Percentiles rank a stretch among this genome's conserved stretches.
phyloP scores from a whole-genome alignment of 2,888 invertebrate genomes.

The Tigriopus californicus region DNA sequence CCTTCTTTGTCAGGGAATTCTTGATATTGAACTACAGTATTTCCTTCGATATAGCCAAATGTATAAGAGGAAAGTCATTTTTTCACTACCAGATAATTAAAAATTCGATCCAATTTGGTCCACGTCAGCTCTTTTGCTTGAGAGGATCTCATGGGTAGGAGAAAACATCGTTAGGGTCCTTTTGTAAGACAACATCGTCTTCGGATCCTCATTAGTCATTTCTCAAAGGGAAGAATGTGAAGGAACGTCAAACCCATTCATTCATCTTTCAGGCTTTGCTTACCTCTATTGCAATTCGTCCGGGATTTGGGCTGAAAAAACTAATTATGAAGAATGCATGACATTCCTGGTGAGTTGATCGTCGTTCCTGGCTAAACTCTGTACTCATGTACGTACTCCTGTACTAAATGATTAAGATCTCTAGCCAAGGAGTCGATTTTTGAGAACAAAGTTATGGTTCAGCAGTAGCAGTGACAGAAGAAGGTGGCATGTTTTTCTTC shows the following conservation, averaged over 20 bases:
- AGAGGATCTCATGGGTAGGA: neutral
- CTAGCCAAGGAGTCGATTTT: neutral
- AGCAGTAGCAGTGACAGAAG: neutral
- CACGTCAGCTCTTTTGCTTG: too few relatives aligned
- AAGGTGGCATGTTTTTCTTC: neutral
- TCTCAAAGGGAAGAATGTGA: neutral
- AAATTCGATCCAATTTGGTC: too few relatives aligned
- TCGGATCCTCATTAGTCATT: neutral
- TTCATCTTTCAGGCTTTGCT: constrained; percentile 3
- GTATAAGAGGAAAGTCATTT: too few relatives aligned
- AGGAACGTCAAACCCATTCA: neutral
- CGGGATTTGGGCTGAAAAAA: constrained; percentile 2
- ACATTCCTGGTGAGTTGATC: neutral
- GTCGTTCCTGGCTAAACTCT: neutral
- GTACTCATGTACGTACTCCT: neutral
- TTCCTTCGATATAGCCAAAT: too few relatives aligned
- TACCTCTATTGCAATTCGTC: neutral
- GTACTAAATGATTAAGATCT: too few relatives aligned
- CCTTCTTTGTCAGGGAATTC: too few relatives aligned
- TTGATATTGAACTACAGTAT: too few relatives aligned
- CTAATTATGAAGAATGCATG: constrained; percentile 8
- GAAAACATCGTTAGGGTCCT: neutral
- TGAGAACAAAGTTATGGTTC: neutral
- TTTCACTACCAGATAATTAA: too few relatives aligned
- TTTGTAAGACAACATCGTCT: neutral